Percentiles rank a stretch among this genome's conserved stretches.
Evolutionary conservation across 2,888 invertebrate species (phyloP).

Genomic region (Sepioteuthis lessoniana): DNA sequence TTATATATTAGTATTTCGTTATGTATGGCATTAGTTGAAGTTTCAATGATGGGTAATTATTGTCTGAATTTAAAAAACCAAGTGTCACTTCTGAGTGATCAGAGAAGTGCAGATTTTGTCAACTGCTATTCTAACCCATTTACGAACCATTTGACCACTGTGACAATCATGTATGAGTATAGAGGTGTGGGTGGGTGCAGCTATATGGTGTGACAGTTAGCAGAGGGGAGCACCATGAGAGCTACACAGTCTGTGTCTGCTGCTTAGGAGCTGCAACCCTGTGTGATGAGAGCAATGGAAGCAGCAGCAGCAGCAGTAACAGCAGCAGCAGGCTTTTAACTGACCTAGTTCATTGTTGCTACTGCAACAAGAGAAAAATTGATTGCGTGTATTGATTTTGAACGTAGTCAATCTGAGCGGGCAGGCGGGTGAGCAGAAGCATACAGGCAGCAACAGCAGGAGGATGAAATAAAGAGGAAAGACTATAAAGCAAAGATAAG

Average conservation of each 20-base stretch:
- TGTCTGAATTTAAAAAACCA: not conserved
- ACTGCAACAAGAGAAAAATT: slow-evolving; percentile 45
- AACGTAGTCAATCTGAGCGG: slow-evolving; percentile 36
- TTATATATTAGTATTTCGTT: too few relatives aligned
- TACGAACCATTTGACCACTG: not conserved
- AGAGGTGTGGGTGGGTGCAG: not conserved
- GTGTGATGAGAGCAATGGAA: not conserved
- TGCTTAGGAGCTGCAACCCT: not conserved
- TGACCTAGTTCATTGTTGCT: slow-evolving; percentile 46
- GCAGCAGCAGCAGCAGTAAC: not conserved
- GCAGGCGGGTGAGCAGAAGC: not conserved
- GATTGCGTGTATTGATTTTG: slow-evolving; percentile 48
- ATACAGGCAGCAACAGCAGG: not conserved
- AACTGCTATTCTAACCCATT: slow-evolving; percentile 33
- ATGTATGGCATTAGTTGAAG: not conserved
- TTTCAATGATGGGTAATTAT: not conserved
- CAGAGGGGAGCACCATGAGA: not conserved
- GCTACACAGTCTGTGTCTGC: not conserved
- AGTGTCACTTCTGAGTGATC: not conserved
- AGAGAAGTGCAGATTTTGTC: not conserved
- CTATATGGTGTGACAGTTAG: not conserved
- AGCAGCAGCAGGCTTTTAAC: slow-evolving; percentile 38
- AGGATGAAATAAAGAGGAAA: not conserved
- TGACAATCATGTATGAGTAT: not conserved
- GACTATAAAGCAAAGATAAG: not conserved